These are phyloP conservation scores for Sylvilagus floridanus DNA, from an alignment of 2,797 vertebrate species.

Conservation along the genomic window DNA sequence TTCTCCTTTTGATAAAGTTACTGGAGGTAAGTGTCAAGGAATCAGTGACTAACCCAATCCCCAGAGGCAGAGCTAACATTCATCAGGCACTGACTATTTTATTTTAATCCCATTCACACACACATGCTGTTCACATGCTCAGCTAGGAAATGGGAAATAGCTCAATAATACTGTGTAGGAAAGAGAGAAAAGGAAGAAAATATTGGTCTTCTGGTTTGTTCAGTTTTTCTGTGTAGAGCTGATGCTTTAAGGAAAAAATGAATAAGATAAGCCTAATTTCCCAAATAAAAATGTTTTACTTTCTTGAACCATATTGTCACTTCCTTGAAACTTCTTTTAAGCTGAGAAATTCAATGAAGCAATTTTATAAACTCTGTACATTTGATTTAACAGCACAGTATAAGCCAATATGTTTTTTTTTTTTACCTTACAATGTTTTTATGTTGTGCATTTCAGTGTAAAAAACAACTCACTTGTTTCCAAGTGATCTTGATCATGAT, in stretches of 20 bases:
- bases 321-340: background rate
- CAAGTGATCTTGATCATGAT: conserved; percentile 12
- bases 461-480: conserved; percentile 4
- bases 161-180: background rate
- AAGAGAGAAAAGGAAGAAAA: background rate
- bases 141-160: background rate
- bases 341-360: conserved; percentile 16
- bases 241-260: background rate
- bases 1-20: conserved; percentile 61
- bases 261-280: background rate
- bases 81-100: background rate
- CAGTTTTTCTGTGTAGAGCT: background rate
- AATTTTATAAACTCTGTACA: background rate
- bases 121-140: background rate
- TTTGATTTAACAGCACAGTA: background rate
- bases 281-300: background rate
- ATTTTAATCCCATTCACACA: conserved; percentile 26
- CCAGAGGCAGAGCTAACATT: background rate
- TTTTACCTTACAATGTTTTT: background rate
- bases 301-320: conserved; percentile 12
- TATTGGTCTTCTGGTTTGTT: background rate
- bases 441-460: background rate
- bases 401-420: background rate
- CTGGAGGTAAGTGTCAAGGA: conserved; percentile 57
- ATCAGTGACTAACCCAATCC: conserved; percentile 32